Percentiles rank a stretch among this genome's conserved stretches.
These are phyloP conservation scores for Amazonetta brasiliensis DNA, from an alignment of 2,797 vertebrate species.

Conservation along the genomic window DNA sequence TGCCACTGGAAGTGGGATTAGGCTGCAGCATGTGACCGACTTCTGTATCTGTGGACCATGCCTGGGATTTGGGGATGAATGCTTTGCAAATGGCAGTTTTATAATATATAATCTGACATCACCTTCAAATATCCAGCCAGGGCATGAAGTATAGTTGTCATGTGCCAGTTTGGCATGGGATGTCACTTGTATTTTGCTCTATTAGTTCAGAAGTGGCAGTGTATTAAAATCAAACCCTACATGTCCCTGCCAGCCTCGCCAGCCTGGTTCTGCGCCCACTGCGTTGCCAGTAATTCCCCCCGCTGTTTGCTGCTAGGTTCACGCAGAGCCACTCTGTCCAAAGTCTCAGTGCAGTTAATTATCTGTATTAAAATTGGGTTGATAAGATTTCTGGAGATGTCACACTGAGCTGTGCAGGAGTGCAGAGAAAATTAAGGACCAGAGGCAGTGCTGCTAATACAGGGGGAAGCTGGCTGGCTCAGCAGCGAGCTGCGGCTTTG, in stretches of 20 bases:
- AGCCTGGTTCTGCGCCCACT: conserved; percentile 46
- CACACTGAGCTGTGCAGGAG: conserved; percentile 56
- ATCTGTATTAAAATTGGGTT: conserved; percentile 57
- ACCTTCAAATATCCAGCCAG: conserved; percentile 71
- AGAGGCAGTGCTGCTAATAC: neutral
- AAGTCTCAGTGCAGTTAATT: conserved; percentile 67
- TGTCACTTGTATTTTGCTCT: conserved; percentile 45
- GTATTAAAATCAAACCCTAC: conserved; percentile 68
- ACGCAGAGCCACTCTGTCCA: conserved; percentile 51
- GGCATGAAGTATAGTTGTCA: conserved; percentile 56
- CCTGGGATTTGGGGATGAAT: neutral
- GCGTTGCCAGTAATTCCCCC: conserved; percentile 51
- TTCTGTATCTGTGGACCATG: neutral
- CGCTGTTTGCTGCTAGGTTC: conserved; percentile 56
- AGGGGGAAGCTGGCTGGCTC: neutral
- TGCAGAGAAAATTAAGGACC: conserved; percentile 14
- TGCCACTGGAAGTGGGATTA: neutral
- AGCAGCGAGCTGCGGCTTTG: neutral
- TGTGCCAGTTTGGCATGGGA: conserved; percentile 54
- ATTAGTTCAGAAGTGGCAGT: conserved; percentile 62
- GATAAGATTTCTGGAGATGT: conserved; percentile 62
- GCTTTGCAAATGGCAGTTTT: conserved; percentile 32
- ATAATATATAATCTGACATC: conserved; percentile 71
- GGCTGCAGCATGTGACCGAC: rapidly evolving
- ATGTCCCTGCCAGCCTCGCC: conserved; percentile 62